These are phyloP conservation scores for Scomber scombrus DNA, from an alignment of 2,113 vertebrate species.

Conservation along the genomic window DNA sequence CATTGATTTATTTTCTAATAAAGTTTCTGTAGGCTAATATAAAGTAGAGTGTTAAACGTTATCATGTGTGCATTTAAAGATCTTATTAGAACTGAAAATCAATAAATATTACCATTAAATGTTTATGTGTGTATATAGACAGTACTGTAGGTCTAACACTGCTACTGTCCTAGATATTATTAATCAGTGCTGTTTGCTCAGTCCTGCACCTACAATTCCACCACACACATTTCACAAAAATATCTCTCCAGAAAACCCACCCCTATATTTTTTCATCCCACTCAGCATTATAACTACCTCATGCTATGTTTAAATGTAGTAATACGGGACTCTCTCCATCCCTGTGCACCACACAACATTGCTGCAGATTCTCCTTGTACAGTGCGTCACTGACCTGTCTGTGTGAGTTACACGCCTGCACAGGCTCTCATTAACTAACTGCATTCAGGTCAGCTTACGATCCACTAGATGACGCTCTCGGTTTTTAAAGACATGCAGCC, in stretches of 20 bases:
- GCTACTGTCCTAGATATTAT: conserved; percentile 1
- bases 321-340: neutral
- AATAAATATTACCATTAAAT: too few species aligned
- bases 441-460: conserved; percentile 28
- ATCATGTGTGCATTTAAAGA: too few species aligned
- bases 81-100: too few species aligned
- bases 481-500: conserved; percentile 69
- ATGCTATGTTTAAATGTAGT: neutral
- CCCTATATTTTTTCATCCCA: neutral
- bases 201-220: neutral
- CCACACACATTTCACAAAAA: neutral
- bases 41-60: neutral
- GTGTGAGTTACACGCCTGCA: neutral
- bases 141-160: neutral
- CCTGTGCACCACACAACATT: neutral
- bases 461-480: conserved; percentile 85
- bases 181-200: conserved; percentile 23
- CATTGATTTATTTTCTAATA: neutral
- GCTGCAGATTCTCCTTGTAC: too few species aligned
- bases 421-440: conserved; percentile 7
- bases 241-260: neutral
- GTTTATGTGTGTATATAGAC: too few species aligned
- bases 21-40: neutral
- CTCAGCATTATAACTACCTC: conserved; percentile 11
- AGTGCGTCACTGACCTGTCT: conserved; percentile 17